Conservation (phyloP, 2,888 invertebrate genomes). For the Blomia tropicalis region DNA sequence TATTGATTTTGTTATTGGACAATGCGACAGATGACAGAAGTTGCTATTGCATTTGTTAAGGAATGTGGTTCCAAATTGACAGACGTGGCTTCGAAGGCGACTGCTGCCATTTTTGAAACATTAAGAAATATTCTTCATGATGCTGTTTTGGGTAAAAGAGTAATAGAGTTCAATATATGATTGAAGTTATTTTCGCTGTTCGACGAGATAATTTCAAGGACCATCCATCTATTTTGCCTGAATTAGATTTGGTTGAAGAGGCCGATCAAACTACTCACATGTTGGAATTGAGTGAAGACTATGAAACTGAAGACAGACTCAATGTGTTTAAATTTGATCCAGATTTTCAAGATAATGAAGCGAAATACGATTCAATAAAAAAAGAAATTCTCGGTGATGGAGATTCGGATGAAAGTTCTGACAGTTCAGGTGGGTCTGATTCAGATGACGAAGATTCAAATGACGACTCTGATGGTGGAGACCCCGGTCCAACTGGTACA, state of each 20-base stretch:
- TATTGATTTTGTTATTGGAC: constrained; percentile 78
- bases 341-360: constrained; percentile 78
- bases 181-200: constrained; percentile 66
- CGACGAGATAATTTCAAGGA: constrained; percentile 94
- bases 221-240: constrained; percentile 59
- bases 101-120: constrained; percentile 86
- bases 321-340: constrained; percentile 93
- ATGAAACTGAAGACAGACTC: constrained; percentile 67
- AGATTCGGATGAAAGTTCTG: constrained; percentile 34
- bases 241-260: constrained; percentile 85
- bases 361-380: constrained; percentile 75
- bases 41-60: constrained; percentile 84
- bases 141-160: constrained; percentile 73
- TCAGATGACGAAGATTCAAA: constrained; percentile 35
- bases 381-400: constrained; percentile 52
- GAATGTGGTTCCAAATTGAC: constrained; percentile 89
- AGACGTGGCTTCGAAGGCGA: constrained; percentile 54
- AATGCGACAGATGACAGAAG: constrained; percentile 95
- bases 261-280: constrained; percentile 93
- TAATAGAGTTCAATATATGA: constrained; percentile 90
- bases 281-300: constrained; percentile 70
- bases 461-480: constrained; percentile 8
- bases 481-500: constrained; percentile 18
- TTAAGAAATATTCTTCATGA: constrained; percentile 83
- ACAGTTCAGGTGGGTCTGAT: constrained; percentile 2